Base-by-base conservation (phyloP, 2,113 vertebrate genomes). In the Probosciger aterrimus region DNA sequence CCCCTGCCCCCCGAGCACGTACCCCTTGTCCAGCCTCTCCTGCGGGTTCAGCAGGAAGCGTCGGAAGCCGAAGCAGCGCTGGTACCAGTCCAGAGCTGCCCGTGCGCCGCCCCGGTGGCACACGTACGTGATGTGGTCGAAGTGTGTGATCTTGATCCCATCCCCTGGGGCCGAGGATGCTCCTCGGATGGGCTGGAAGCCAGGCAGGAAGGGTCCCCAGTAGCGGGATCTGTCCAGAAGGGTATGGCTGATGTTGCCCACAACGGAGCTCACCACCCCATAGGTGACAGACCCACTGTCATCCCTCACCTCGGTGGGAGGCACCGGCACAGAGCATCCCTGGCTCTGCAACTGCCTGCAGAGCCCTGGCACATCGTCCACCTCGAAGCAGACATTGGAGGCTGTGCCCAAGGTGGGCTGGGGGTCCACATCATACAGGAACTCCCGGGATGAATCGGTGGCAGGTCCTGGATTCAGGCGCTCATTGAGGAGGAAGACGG, bases 331-430 rank as follows among this genome's bases (percentile, higher is more conserved):
- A 24, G 73, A 62, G 94, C 99, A 99, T 30, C 99, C 99, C 59
- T 49, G 88, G 1, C 94, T 85, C 19, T 92, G 95, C 24, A 99
- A 97, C 31, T 14, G 93, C 30, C 52, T 78, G 94, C 98, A 98
- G 52, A 98, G 97, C 37, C 92, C 96, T 0, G 94, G 96, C 24
- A 98, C 98, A 3, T 99, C 97, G 1, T 98, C 97, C 84, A 99
- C 99, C 78, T 99, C 99, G 6, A 99, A 99, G 86, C 99, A 99
- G 94, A 99, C 90, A 4, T 99, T 99, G 83, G 98, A 98, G 28
- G 98, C 99, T 0, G 98, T 99, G 59, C 99, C 98, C 85, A 99
- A 95, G 4, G 97, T 2, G 11, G 98, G 95, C 12, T 3, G 80
- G 2, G 98, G 95, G 20, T 97, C 93, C 63, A 97, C 62, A 1